Percentiles rank a stretch among this genome's conserved stretches.
phyloP scores from a whole-genome alignment of 2,888 invertebrate genomes.

The Scaptomyza parva region DNA sequence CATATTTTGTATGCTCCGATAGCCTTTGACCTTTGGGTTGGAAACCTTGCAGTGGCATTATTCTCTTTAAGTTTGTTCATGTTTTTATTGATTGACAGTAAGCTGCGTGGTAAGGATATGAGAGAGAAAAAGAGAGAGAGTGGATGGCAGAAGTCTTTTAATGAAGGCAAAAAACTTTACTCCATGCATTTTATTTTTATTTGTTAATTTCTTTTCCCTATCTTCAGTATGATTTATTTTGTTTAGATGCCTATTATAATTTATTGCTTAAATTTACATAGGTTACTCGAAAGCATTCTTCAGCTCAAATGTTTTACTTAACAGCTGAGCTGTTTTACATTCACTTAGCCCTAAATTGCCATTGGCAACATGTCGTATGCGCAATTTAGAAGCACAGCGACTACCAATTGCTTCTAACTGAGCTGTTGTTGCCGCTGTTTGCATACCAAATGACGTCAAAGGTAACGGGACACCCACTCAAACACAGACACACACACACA shows the following conservation, averaged over 20 bases:
- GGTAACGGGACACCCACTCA: slow-evolving; percentile 46
- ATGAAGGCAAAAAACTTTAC: slow-evolving; percentile 1
- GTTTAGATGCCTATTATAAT: neutral
- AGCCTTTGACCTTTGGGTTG: slow-evolving; percentile 40
- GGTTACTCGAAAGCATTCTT: no score
- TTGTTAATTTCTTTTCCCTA: neutral
- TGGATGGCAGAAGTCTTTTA: neutral
- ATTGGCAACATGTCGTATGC: slow-evolving; percentile 47
- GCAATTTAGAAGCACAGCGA: slow-evolving; percentile 53
- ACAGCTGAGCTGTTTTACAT: neutral
- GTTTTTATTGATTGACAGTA: slow-evolving; percentile 47
- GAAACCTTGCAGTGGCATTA: neutral
- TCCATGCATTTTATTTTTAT: neutral
- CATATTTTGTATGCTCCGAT: slow-evolving; percentile 4
- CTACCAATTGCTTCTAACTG: slow-evolving; percentile 40
- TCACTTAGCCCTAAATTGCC: slow-evolving; percentile 4
- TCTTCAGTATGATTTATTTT: neutral
- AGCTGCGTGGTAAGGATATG: slow-evolving; percentile 12
- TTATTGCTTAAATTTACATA: neutral
- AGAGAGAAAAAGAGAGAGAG: no score
- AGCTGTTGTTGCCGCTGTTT: slow-evolving; percentile 41
- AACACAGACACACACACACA: slow-evolving; percentile 1
- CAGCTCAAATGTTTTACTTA: neutral
- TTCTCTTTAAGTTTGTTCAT: slow-evolving; percentile 5
- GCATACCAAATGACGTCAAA: slow-evolving; percentile 72